These are phyloP conservation scores for Dreissena rostriformis DNA, from an alignment of 1,140 invertebrate species.

Conservation along the genomic window DNA sequence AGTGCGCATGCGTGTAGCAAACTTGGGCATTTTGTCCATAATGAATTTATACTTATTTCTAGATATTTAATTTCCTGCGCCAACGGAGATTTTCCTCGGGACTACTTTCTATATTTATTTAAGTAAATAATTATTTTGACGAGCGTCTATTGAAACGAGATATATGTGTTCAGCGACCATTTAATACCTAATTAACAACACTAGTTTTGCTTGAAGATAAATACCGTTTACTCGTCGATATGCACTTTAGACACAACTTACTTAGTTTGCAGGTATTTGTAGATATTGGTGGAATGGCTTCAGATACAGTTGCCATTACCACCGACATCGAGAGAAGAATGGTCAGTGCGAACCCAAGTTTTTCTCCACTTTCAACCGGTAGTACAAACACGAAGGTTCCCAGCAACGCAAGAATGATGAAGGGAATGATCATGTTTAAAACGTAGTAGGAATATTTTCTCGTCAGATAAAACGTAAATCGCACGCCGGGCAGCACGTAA, in stretches of 20 bases:
- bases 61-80: too few relatives aligned
- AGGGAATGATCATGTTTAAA: slow-evolving; percentile 37
- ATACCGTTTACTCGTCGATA: too few relatives aligned
- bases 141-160: too few relatives aligned
- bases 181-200: too few relatives aligned
- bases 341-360: slow-evolving; percentile 14
- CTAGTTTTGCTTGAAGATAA: too few relatives aligned
- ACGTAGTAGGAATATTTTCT: slow-evolving; percentile 37
- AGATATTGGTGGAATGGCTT: slow-evolving; percentile 25
- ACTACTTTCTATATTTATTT: too few relatives aligned
- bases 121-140: too few relatives aligned
- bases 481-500: neutral
- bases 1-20: too few relatives aligned
- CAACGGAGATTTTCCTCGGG: too few relatives aligned
- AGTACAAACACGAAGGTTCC: slow-evolving; percentile 42
- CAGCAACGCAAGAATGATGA: slow-evolving; percentile 25
- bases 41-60: too few relatives aligned
- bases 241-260: slow-evolving; percentile 7
- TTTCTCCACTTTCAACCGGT: slow-evolving; percentile 34
- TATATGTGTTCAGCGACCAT: too few relatives aligned
- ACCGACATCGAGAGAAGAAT: slow-evolving; percentile 31
- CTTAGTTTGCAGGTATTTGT: slow-evolving; percentile 24
- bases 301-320: slow-evolving; percentile 20
- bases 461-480: slow-evolving; percentile 5
- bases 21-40: too few relatives aligned